Base-by-base conservation (phyloP, 2,888 invertebrate genomes). In the Coremacera marginata region DNA sequence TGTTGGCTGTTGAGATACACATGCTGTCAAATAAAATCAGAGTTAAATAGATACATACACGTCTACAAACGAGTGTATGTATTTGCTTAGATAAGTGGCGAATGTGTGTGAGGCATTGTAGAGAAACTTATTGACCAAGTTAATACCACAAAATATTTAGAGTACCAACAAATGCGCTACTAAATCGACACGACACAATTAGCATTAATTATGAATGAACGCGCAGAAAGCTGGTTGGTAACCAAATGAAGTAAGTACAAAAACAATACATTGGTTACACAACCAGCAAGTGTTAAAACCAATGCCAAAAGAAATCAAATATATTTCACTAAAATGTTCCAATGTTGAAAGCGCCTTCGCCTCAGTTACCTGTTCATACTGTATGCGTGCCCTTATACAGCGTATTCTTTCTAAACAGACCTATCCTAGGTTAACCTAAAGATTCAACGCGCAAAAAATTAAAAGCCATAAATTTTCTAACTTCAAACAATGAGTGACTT, bases 131-230 rank as follows among this genome's bases (percentile, higher is more conserved):
- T 70, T 80, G 79, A 74, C 68, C 78, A 77, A 80, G 79, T 78
- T 83, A 52, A 71, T 77, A 75, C 63, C 78, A 68, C 68, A 14
- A 14, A 57, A 72, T 60, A 52, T 52, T 62, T 49, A 4, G 63
- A 63, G 68, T 78, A 72, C 65, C 71, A 76, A 78, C 81, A 83
- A 84, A 70, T 85, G 86, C 82, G 85, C 84, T 84, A 83, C 83
- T 87, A 85, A 86, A 76, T 83, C 84, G 82, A 83, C 84, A 83
- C 82, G 83, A 82, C 81, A 82, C 85, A 86, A 86, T 87, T 86
- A 86, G 85, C 86, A 84, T 86, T 85, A 84, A 86, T 87, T 86
- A 87, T 83, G 82, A 86, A 27, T 57, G 78, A 79, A 19, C 22
- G 16, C 34, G 37, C 44, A 44, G 44, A 44, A 44, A 44, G 44